A percentile compares a stretch with the other conserved stretches of the same genome.
phyloP scores from a whole-genome alignment of 2,113 vertebrate genomes.

The Dasyornis broadbenti region DNA sequence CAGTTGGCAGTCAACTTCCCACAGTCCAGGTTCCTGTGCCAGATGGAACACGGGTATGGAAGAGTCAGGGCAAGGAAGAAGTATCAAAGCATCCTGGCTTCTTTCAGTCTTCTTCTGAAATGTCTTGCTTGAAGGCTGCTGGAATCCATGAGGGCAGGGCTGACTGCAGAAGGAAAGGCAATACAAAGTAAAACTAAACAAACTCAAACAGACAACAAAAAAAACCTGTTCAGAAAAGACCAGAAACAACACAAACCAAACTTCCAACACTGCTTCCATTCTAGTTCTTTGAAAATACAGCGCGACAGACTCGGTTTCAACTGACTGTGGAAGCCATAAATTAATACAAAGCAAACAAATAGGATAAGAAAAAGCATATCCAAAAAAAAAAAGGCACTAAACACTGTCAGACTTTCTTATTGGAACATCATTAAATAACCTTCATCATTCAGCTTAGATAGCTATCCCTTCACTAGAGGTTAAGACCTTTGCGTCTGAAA shows the following conservation, averaged over 20 bases:
- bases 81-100: constrained; percentile 46
- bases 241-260: not conserved
- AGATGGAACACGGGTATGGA: constrained; percentile 49
- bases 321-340: not conserved
- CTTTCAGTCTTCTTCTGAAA: constrained; percentile 62
- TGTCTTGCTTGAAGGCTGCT: constrained; percentile 71
- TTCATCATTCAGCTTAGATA: not conserved
- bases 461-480: not conserved
- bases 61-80: constrained; percentile 58
- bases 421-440: not conserved
- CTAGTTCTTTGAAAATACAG: not conserved
- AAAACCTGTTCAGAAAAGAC: not conserved
- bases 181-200: constrained; percentile 75
- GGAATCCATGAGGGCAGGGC: constrained; percentile 51
- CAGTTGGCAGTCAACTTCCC: constrained; percentile 46
- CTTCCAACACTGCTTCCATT: not conserved
- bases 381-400: not conserved
- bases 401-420: not conserved
- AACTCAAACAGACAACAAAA: constrained; percentile 24
- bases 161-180: constrained; percentile 76
- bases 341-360: not conserved
- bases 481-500: not conserved
- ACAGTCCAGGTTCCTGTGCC: constrained; percentile 63
- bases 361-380: not conserved
- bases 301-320: not conserved